These are phyloP conservation scores for Drosophila truncata DNA, from an alignment of 1,140 invertebrate species.

Conservation along the genomic window DNA sequence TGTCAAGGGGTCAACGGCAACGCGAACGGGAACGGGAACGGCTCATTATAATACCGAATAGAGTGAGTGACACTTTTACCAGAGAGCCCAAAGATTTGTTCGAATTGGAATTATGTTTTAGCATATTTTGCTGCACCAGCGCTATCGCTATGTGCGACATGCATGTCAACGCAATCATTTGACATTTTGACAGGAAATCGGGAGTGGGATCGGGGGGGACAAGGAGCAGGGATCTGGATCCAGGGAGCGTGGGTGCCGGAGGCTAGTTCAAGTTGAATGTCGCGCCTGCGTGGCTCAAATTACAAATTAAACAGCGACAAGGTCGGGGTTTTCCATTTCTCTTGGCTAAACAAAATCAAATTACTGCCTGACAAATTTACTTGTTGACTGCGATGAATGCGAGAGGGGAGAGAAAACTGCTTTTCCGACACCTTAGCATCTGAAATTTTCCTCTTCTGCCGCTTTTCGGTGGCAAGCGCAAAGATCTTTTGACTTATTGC, in stretches of 20 bases:
- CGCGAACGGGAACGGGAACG: constrained; percentile 27
- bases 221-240: background rate
- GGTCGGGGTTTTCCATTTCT: constrained; percentile 16
- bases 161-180: constrained; percentile 79
- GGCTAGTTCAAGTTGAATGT: constrained; percentile 54
- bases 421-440: constrained; percentile 10
- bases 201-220: background rate
- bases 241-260: constrained; percentile 24
- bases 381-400: constrained; percentile 27
- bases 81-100: constrained; percentile 37
- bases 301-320: constrained; percentile 57
- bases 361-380: constrained; percentile 56
- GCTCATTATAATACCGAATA: constrained; percentile 53
- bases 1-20: constrained; percentile 69
- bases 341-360: constrained; percentile 48
- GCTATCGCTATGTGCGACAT: constrained; percentile 38
- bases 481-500: constrained; percentile 48
- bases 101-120: constrained; percentile 52
- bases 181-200: constrained; percentile 76
- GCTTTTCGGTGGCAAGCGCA: constrained; percentile 10
- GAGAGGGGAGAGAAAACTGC: background rate
- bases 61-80: constrained; percentile 60
- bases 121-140: constrained; percentile 39
- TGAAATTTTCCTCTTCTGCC: background rate
- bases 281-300: constrained; percentile 56